Base-by-base conservation (phyloP, 2,888 invertebrate species). In the Drosophila flavopinicola region DNA sequence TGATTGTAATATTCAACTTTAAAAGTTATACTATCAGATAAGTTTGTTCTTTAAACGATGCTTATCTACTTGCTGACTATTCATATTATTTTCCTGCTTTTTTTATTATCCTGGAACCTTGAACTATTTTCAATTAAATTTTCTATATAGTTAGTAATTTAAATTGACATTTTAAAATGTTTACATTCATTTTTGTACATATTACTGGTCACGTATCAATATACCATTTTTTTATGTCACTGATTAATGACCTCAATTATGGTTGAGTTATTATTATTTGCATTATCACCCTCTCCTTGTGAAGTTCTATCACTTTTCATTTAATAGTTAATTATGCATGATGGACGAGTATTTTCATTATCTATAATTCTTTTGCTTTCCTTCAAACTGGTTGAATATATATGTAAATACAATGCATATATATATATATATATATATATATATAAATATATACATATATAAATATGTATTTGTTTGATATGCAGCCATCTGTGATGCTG, bases 301-400 rank as follows among this genome's bases (percentile, higher is more conserved):
- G 23, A 20, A 23, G 13, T 41, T 3, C 6, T n/a, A 44, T 56
- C 24, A 29, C 38, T 37, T 38, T 13, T 37, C n/a, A n/a, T n/a
- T 23, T 38, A 3, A 42, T 29, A 30, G 51, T 47, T 41, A 47
- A 67, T 67, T 54, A 47, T 67, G 51, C 33, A 33, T 48, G 52
- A 56, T 35, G 30, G 44, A 33, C 15, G 11, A 56, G 48, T 29
- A 39, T 48, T 51, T 48, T 42, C 15, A 38, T 44, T 37, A 37
- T 41, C 15, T 44, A 11, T 29, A 39, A 23, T 58, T 20, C 20
- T 4, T 3, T 20, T 37, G 15, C 32, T 38, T 20, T 29, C 24
- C n/a, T 11, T 13, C 29, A 51, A 51, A 25, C 27, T 47, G 25
- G 35, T 32, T 23, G 11, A 47, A 52, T 42, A 41, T 35, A 27